Evolutionary conservation across 1,140 invertebrate genomes (phyloP), one percentile per base, ranked within the genome.

Genomic region (Achatina immaculata): DNA sequence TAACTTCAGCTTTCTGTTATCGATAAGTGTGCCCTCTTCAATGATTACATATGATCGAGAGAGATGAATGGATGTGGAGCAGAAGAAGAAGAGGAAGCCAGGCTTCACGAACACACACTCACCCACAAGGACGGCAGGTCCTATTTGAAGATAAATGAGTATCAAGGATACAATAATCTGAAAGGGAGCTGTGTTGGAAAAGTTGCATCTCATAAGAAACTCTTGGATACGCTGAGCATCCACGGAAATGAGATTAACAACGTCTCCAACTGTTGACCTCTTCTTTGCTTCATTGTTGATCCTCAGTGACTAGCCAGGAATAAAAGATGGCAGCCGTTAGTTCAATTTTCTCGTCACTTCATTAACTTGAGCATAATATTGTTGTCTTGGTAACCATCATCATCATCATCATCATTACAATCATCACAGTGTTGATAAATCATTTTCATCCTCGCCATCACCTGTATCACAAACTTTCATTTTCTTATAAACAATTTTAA

Each of bases 61-160:
- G n/a, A n/a, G n/a, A n/a, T n/a, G n/a, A n/a, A n/a, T n/a, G n/a
- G n/a, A n/a, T n/a, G n/a, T n/a, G n/a, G n/a, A n/a, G n/a, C n/a
- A n/a, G n/a, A n/a, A n/a, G n/a, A n/a, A n/a, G n/a, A n/a, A n/a
- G n/a, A n/a, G n/a, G n/a, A n/a, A n/a, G n/a, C n/a, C n/a, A n/a
- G n/a, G n/a, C n/a, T n/a, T n/a, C n/a, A n/a, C n/a, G n/a, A n/a
- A n/a, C n/a, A n/a, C n/a, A 68, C 45, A 84, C 51, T 36, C 3
- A 85, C 92, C 65, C 93, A 90, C 84, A 94, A 78, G 42, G 21
- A 68, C 76, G 24, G 76, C n/a, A 14, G 76, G 76, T 6, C 87
- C 92, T 40, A 94, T 90, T n/a, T 87, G 84, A 28, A 87, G 76
- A 80, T 89, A 93, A 24, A 94, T 89, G 73, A 98, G 1, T 40